Evolutionary conservation across 2,888 invertebrate species (phyloP).

Genomic region (Leuctra nigra): DNA sequence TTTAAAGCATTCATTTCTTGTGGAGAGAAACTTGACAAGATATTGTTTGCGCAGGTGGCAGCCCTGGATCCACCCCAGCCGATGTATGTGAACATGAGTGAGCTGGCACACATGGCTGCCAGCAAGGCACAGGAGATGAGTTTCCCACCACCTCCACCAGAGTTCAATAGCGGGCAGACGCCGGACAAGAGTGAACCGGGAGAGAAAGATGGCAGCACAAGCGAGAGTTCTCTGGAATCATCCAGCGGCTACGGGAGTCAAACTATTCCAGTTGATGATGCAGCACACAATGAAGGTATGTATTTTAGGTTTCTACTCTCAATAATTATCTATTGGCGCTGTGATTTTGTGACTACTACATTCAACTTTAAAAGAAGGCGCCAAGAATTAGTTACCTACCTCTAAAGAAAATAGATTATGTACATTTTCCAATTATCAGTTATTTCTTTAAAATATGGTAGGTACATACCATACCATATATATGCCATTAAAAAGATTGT

Average conservation of each 20-base stretch:
- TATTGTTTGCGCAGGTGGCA: constrained; percentile 3
- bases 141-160: constrained; percentile 50
- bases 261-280: constrained; percentile 53
- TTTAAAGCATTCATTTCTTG: neutral
- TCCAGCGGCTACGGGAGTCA: constrained; percentile 73
- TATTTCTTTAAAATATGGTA: too few species aligned
- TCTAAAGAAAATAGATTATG: too few species aligned
- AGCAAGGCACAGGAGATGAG: constrained; percentile 59
- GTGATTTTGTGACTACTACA: too few species aligned
- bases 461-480: too few species aligned
- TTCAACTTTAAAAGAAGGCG: too few species aligned
- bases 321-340: too few species aligned
- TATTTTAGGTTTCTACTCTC: too few species aligned
- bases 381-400: too few species aligned
- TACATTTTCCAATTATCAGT: too few species aligned
- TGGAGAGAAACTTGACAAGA: constrained; percentile 5
- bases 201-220: constrained; percentile 49
- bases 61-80: constrained; percentile 57
- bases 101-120: constrained; percentile 75
- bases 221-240: constrained; percentile 67
- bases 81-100: constrained; percentile 88
- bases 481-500: too few species aligned
- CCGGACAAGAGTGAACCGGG: constrained; percentile 28
- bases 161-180: constrained; percentile 33
- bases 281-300: constrained; percentile 31